A percentile compares a stretch with the other conserved stretches of the same genome.
Evolutionary conservation across 2,888 invertebrate species (phyloP).

Genomic region (Sesamia inferens): DNA sequence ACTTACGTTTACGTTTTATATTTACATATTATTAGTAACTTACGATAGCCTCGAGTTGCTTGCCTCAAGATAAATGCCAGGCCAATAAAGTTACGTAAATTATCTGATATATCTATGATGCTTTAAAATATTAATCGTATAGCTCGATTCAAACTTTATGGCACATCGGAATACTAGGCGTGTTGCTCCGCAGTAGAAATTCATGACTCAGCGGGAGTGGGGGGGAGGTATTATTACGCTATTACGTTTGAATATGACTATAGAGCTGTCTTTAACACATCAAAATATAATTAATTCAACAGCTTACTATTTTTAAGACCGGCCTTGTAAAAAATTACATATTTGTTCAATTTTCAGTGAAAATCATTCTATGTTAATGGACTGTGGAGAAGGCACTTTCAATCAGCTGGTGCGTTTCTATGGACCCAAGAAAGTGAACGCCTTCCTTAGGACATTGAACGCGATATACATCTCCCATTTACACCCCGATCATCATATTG

Average conservation of each 20-base stretch:
- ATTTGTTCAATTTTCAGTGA: slow-evolving; percentile 79
- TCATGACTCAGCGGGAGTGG: too few species aligned
- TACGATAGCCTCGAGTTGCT: background rate
- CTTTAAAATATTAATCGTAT: background rate
- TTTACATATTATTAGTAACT: too few species aligned
- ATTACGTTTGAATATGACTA: too few species aligned
- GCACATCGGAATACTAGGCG: too few species aligned
- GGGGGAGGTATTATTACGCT: too few species aligned
- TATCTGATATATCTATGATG: background rate
- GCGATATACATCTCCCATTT: slow-evolving; percentile 97
- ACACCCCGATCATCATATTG: slow-evolving; percentile 99
- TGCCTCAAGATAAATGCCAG: background rate
- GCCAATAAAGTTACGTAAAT: background rate
- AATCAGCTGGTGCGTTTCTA: slow-evolving; percentile 96
- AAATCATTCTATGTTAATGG: slow-evolving; percentile 93
- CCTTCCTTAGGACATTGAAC: slow-evolving; percentile 91
- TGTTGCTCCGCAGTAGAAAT: too few species aligned
- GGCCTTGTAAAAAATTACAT: too few species aligned
- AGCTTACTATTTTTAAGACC: background rate
- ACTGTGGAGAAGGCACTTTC: slow-evolving; percentile 98
- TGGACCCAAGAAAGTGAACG: slow-evolving; percentile 91
- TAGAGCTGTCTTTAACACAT: background rate
- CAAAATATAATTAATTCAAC: background rate
- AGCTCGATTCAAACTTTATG: too few species aligned
- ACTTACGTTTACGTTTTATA: too few species aligned